Evolutionary conservation across 53 echinoderm and acorn worm species (phyloP), one percentile per base, ranked within the genome.

Genomic region (Temnopleurus reevesii): DNA sequence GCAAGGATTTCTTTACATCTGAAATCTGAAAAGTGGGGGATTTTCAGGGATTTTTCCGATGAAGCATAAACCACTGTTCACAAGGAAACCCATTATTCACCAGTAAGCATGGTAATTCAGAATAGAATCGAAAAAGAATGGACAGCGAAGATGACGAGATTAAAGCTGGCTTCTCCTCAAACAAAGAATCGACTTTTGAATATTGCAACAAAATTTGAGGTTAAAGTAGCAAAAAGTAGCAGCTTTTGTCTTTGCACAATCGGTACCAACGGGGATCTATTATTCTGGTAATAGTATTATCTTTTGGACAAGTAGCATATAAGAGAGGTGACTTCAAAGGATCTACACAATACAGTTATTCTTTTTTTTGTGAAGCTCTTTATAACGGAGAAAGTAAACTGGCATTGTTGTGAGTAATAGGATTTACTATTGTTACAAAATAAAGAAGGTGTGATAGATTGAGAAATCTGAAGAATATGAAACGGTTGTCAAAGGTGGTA

Each of bases 11-110:
- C 71, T 71, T n/a, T 71, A 38, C 38, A 71, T 26, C n/a, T 8
- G n/a, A 71, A 71, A 71, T 71, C 71, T 71, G 6, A 21, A 71
- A 71, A 71, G 43, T 71, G 71, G 63, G 63, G 63, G 71, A 41
- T 38, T 71, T 71, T 71, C 41, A 36, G 36, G 7, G 41, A 41
- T 38, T 71, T 71, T 71, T 71, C 8, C 17, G 63, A 71, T 38
- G 41, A 71, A 21, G 41, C 41, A 71, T 65, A 36, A 2, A 13
- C 43, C 71, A 38, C 41, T 71, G 43, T 4, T 71, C 41, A 38
- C 71, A 71, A 71, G 19, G 41, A 41, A 21, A 41, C 38, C n/a
- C 71, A 21, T 71, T 71, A 71, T 71, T 71, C 71, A 71, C 28
- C 19, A 18, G 41, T 19, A 71, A n/a, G n/a, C n/a, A n/a, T n/a